phyloP scores from a whole-genome alignment of 2,797 vertebrate species.

The Ciconia nigra region DNA sequence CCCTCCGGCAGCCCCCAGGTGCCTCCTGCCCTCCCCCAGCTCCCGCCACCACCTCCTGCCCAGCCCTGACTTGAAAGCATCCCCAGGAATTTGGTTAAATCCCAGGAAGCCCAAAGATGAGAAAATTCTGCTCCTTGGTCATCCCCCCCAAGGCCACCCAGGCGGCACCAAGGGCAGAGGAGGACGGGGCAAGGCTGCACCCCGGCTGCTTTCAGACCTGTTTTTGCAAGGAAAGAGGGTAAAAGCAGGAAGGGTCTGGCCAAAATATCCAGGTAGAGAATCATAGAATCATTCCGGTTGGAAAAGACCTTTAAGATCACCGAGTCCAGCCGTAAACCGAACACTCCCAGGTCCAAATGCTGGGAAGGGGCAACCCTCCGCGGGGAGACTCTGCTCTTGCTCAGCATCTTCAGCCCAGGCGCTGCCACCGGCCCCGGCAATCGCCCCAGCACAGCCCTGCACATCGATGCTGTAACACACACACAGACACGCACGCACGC shows the following conservation, averaged over 20 bases:
- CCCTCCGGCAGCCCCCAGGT: neutral
- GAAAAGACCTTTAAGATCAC: neutral
- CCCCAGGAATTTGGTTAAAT: neutral
- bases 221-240: neutral
- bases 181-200: neutral
- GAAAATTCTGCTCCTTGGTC: neutral
- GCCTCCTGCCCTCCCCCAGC: neutral
- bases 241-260: rapidly evolving
- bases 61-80: neutral
- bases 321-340: rapidly evolving
- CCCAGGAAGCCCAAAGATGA: neutral
- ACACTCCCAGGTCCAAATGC: rapidly evolving
- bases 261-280: neutral
- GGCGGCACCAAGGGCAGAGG: neutral
- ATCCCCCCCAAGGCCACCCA: rapidly evolving
- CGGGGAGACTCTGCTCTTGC: no score
- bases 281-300: neutral
- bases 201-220: neutral
- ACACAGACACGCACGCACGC: no score
- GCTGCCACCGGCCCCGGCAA: rapidly evolving
- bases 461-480: rapidly evolving
- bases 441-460: neutral
- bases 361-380: neutral
- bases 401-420: neutral
- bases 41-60: neutral